A percentile compares a stretch with the other conserved stretches of the same genome.
phyloP scores from a whole-genome alignment of 1,140 invertebrate genomes.

The Adoxophyes honmai region DNA sequence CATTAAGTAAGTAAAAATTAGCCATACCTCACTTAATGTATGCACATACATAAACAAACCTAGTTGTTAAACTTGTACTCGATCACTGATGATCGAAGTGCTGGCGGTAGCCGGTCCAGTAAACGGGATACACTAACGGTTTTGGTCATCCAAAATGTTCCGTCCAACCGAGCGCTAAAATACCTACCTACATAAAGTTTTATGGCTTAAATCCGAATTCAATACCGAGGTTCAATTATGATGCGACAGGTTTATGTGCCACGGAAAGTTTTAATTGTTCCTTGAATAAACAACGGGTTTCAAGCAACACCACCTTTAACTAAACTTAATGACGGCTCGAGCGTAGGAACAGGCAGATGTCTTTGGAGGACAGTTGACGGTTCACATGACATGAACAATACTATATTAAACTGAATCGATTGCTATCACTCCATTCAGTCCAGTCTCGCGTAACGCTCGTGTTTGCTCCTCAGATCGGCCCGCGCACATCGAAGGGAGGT shows the following conservation, averaged over 20 bases:
- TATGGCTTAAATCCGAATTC: no score
- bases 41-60: no score
- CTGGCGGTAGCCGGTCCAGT: no score
- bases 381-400: slow-evolving; percentile 16
- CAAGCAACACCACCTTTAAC: not conserved
- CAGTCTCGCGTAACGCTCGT: slow-evolving; percentile 24
- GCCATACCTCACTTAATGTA: no score
- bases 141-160: no score
- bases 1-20: no score
- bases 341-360: slow-evolving; percentile 10
- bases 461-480: slow-evolving; percentile 56
- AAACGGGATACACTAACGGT: no score
- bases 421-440: slow-evolving; percentile 24
- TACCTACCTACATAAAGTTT: no score
- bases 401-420: slow-evolving; percentile 34
- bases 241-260: not conserved
- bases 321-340: slow-evolving; percentile 4
- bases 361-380: slow-evolving; percentile 8
- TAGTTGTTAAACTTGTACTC: no score
- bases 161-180: no score
- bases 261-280: slow-evolving; percentile 8
- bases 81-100: no score
- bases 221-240: not conserved
- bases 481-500: slow-evolving; percentile 67
- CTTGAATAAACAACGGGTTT: slow-evolving; percentile 8